Conservation (phyloP, 2,797 vertebrate genomes). For the Trichosurus vulpecula region DNA sequence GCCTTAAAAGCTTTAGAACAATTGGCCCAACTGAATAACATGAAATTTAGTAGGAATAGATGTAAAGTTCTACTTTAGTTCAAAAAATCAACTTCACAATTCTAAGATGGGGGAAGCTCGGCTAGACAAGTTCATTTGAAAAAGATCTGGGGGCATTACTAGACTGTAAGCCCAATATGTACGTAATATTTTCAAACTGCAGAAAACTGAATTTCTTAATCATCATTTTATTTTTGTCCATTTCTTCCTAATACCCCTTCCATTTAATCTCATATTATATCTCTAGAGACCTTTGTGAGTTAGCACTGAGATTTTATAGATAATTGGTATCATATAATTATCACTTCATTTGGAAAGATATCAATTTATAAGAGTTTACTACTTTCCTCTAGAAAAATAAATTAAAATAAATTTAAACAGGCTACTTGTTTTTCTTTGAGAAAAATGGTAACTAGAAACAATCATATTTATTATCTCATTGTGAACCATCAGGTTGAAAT, state of each 20-base stretch:
- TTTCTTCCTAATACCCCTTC: not conserved
- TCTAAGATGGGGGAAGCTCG: not conserved
- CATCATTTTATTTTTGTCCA: not conserved
- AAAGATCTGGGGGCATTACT: not conserved
- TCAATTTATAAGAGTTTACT: not conserved
- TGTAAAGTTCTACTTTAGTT: not conserved
- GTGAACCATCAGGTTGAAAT: not conserved
- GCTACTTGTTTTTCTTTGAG: not conserved
- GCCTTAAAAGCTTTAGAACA: not conserved
- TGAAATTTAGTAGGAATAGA: not conserved
- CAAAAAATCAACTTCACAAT: not conserved
- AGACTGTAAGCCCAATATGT: not conserved
- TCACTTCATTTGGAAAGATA: not conserved
- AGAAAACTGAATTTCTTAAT: not conserved
- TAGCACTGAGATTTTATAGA: slow-evolving; percentile 48
- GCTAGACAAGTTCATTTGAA: not conserved
- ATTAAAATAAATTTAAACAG: not conserved
- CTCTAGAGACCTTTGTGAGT: slow-evolving; percentile 32
- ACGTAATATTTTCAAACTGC: not conserved
- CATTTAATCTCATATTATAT: not conserved
- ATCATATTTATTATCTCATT: not conserved
- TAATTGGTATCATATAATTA: not conserved
- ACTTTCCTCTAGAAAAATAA: not conserved
- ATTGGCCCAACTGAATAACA: not conserved
- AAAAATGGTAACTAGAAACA: not conserved